phyloP scores from a whole-genome alignment of 2,113 vertebrate species.

The Thamnophis sirtalis region DNA sequence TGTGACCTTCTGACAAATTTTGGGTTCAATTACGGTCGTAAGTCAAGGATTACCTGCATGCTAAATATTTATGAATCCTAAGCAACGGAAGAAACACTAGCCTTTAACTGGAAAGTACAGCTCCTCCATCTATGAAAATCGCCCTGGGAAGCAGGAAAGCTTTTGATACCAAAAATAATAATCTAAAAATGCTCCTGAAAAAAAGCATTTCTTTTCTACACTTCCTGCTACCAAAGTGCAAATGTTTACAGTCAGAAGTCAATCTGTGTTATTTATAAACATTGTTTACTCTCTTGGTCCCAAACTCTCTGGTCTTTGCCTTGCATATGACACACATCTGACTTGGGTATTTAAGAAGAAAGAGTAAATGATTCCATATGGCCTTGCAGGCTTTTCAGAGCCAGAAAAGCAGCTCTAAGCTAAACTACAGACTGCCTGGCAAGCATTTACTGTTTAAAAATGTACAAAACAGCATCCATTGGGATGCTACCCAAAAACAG shows the following conservation, averaged over 20 bases:
- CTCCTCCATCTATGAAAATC: fast-evolving
- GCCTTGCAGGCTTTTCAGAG: background rate
- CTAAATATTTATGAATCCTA: background rate
- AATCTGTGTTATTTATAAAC: background rate
- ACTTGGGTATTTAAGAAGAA: slow-evolving; percentile 26
- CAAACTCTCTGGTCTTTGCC: background rate
- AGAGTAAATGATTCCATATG: slow-evolving; percentile 43
- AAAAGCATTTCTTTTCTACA: background rate
- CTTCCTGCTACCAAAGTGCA: background rate
- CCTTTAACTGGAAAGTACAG: background rate
- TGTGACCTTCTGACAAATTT: background rate
- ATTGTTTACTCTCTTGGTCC: slow-evolving; percentile 4
- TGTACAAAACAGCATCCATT: background rate
- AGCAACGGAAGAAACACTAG: background rate
- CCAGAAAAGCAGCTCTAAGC: background rate
- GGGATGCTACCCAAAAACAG: background rate
- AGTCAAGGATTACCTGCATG: background rate
- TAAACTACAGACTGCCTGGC: background rate
- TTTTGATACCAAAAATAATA: background rate
- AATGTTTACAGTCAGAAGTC: background rate
- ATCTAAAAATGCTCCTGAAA: background rate
- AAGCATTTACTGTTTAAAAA: background rate
- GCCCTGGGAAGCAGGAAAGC: background rate
- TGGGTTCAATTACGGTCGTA: background rate
- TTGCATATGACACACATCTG: slow-evolving; percentile 20